These are phyloP conservation scores for Poeciliopsis presidionis DNA, from an alignment of 2,797 vertebrate species.

Conservation along the genomic window DNA sequence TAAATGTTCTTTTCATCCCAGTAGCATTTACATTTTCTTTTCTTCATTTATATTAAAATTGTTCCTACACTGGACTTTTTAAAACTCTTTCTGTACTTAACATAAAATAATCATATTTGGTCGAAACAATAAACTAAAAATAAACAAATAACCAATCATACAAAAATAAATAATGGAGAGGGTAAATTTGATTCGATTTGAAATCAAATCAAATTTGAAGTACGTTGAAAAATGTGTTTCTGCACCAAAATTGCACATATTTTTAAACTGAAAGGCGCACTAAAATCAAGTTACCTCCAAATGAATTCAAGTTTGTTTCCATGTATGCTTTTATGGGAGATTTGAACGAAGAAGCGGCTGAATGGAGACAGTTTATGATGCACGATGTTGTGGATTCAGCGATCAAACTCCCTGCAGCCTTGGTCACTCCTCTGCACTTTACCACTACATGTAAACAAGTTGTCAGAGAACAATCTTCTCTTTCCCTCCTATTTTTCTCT, in stretches of 20 bases:
- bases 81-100: not conserved
- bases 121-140: not conserved
- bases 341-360: not conserved
- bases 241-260: not conserved
- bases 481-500: constrained; percentile 64
- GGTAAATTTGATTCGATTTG: not conserved
- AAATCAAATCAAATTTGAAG: not conserved
- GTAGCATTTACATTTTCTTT: not conserved
- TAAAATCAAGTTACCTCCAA: not conserved
- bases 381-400: constrained; percentile 23
- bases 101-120: not conserved
- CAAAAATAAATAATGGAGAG: not conserved
- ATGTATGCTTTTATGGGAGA: constrained; percentile 41
- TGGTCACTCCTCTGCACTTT: constrained; percentile 85
- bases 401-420: constrained; percentile 36
- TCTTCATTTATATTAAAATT: not conserved
- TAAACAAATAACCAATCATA: not conserved
- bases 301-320: constrained; percentile 39
- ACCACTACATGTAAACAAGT: constrained; percentile 91
- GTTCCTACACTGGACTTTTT: not conserved
- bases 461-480: constrained; percentile 90
- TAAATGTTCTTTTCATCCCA: not conserved
- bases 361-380: constrained; percentile 18
- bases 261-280: not conserved
- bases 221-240: not conserved